Base-by-base conservation (phyloP, 2,797 vertebrate species). In the Chaetophractus vellerosus region DNA sequence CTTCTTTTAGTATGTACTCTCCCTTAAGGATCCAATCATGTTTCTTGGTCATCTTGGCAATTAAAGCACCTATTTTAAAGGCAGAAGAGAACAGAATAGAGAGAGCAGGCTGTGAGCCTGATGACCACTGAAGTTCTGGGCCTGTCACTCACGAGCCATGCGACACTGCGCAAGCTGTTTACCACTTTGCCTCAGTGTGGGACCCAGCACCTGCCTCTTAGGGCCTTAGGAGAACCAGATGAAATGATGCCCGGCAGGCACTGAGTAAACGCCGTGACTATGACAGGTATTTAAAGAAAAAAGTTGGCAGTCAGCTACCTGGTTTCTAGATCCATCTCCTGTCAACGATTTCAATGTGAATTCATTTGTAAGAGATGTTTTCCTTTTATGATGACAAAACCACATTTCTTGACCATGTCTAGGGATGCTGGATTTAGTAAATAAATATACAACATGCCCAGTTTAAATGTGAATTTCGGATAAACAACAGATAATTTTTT, bases 391-490 rank as follows among this genome's bases (percentile, higher is more conserved):
- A 82, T 16, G 24, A 84, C 63, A 84, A 93, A 90, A 88, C 5
- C 33, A 76, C 45, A 9, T 61, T 84, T 90, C 41, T 55, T 81
- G 63, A 48, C 23, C 33, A 85, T 68, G 41, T n/a, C 55, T 31
- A 82, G 31, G 14, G 33, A 23, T 78, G 63, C 26, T n/a, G 33
- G n/a, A 50, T n/a, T 52, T 63, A 82, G 24, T 16, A 61, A 72
- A 89, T 75, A 61, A 76, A 93, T 84, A 31, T 64, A 88, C 1
- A 82, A 11, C 16, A 63, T 82, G 36, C 9, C 28, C 19, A 82
- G 33, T 55, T 52, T 74, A 86, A 85, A 91, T 79, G 41, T 91
- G n/a, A 91, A 63, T 83, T 69, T 89, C 38, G 33, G 64, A 48
- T 57, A 78, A 76, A 82, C 3, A 86, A 83, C 12, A 33, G 90